phyloP scores from a whole-genome alignment of 35 echinoderm and acorn worm genomes.

The Apostichopus parvimensis region DNA sequence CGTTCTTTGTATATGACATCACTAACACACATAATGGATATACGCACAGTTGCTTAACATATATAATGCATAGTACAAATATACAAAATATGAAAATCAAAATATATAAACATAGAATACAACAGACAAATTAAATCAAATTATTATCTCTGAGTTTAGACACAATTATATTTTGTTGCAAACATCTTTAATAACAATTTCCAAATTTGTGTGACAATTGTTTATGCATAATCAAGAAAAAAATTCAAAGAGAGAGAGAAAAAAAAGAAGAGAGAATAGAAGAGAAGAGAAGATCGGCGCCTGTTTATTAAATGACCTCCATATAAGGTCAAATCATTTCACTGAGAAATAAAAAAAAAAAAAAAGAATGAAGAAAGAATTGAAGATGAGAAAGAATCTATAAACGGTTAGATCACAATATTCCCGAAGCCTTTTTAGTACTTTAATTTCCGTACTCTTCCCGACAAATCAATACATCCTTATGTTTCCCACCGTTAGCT shows the following conservation, averaged over 20 bases:
- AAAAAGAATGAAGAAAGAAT: background rate
- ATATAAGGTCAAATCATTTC: constrained; percentile 34
- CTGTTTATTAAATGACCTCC: constrained; percentile 24
- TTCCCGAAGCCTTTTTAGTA: constrained; percentile 56
- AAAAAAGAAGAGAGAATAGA: background rate
- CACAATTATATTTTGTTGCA: no score
- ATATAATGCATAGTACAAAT: no score
- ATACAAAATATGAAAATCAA: no score
- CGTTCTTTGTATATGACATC: no score
- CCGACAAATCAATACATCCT: constrained; percentile 30
- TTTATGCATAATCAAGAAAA: background rate
- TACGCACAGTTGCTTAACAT: no score
- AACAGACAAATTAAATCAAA: no score
- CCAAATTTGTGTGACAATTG: no score
- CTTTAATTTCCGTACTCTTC: constrained; percentile 49
- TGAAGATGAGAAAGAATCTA: constrained; percentile 23
- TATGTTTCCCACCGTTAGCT: background rate
- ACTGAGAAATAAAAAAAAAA: background rate
- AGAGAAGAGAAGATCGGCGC: background rate
- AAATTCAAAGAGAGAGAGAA: background rate
- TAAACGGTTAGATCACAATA: constrained; percentile 46
- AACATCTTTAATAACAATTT: no score
- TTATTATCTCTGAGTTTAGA: no score
- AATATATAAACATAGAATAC: no score
- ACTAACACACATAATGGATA: no score